phyloP scores from a whole-genome alignment of 2,888 invertebrate species.

The Hyalella azteca region DNA sequence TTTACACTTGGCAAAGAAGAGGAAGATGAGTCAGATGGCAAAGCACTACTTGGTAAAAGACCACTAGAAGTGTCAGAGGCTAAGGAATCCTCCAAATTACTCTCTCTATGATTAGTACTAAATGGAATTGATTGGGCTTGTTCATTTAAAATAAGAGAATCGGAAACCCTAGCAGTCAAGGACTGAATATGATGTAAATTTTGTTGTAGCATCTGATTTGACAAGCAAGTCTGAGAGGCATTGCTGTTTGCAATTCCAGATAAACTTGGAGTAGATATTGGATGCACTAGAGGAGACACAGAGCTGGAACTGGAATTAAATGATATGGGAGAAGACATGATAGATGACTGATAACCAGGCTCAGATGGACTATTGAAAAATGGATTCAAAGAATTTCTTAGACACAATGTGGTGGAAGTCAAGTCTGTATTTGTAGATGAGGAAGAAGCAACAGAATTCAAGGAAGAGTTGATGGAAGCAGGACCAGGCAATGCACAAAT shows the following conservation, averaged over 20 bases:
- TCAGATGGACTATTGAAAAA: neutral
- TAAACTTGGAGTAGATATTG: neutral
- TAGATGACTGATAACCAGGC: neutral
- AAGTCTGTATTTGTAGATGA: slow-evolving; percentile 7
- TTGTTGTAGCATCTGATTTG: neutral
- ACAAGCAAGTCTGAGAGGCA: neutral
- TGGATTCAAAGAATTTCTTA: neutral
- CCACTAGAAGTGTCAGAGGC: too few species aligned
- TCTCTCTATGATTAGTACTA: too few species aligned
- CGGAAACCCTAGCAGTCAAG: neutral
- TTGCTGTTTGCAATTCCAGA: neutral
- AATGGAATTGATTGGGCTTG: too few species aligned
- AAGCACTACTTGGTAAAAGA: too few species aligned
- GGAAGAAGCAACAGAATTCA: neutral
- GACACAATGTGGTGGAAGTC: neutral
- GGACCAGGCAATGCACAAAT: neutral
- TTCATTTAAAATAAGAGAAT: neutral
- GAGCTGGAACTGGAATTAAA: neutral
- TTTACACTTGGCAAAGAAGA: too few species aligned
- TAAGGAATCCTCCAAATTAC: too few species aligned
- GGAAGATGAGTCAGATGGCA: too few species aligned
- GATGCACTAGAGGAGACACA: neutral
- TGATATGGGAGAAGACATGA: neutral
- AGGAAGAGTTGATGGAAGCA: neutral
- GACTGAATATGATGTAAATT: neutral